Evolutionary conservation across 2,113 vertebrate genomes (phyloP).

Genomic region (Onychostoma macrolepis): DNA sequence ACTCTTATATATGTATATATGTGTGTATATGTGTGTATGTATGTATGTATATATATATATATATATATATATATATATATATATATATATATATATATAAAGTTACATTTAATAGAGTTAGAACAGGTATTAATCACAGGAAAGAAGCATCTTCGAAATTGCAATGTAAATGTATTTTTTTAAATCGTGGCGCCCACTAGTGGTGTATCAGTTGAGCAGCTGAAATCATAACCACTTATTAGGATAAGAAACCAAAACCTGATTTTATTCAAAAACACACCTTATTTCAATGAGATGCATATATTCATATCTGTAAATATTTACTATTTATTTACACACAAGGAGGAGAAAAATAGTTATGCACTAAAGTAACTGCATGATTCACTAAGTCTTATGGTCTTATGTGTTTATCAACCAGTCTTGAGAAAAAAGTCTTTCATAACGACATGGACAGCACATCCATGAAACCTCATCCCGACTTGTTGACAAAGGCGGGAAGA

Average conservation of each 20-base stretch:
- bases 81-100: no score
- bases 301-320: conserved; percentile 71
- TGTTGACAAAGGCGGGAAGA: neutral
- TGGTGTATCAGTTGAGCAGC: conserved; percentile 29
- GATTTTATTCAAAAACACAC: conserved; percentile 71
- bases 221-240: neutral
- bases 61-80: no score
- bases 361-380: conserved; percentile 29
- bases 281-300: conserved; percentile 68
- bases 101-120: neutral
- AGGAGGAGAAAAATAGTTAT: conserved; percentile 53
- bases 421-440: neutral
- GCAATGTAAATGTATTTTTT: neutral
- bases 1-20: no score
- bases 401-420: neutral
- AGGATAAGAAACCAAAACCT: conserved; percentile 56
- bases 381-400: conserved; percentile 11
- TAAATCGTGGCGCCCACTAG: conserved; percentile 54
- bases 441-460: conserved; percentile 15
- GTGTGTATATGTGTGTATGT: neutral
- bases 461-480: conserved; percentile 34
- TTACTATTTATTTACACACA: conserved; percentile 68
- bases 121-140: neutral
- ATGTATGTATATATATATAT: neutral
- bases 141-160: neutral